Conservation (phyloP, 2,113 vertebrate genomes). For the Origma solitaria region DNA sequence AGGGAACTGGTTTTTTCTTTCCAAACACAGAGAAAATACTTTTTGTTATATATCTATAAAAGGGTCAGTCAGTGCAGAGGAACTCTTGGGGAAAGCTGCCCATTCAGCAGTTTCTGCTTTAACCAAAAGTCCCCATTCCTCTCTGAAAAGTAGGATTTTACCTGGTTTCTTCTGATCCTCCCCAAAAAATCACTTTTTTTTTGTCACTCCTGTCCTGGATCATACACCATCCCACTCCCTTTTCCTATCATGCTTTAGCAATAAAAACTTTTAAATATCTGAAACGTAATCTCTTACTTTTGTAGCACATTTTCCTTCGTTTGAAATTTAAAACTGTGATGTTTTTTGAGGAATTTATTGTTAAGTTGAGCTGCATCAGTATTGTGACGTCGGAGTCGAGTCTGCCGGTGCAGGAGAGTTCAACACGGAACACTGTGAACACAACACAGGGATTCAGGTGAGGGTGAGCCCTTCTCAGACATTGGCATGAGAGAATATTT, state of each 20-base stretch:
- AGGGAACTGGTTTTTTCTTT: neutral
- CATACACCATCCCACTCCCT: neutral
- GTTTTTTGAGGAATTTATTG: slow-evolving; percentile 86
- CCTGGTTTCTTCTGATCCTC: neutral
- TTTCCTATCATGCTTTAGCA: neutral
- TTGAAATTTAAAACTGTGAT: slow-evolving; percentile 99
- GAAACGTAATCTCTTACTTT: slow-evolving; percentile 77
- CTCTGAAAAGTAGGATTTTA: neutral
- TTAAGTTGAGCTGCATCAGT: slow-evolving; percentile 94
- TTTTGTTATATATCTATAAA: neutral
- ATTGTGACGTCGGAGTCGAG: slow-evolving; percentile 90
- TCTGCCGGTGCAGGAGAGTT: slow-evolving; percentile 92
- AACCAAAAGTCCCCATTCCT: neutral
- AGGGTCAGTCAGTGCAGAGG: neutral
- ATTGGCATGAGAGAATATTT: neutral
- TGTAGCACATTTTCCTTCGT: slow-evolving; percentile 99
- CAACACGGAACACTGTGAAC: slow-evolving; percentile 88
- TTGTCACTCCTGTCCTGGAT: neutral
- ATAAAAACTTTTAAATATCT: neutral
- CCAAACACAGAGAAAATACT: neutral
- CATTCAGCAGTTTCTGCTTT: neutral
- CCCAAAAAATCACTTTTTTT: neutral
- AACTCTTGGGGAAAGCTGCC: neutral
- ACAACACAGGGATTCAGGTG: neutral
- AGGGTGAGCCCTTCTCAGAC: neutral